phyloP scores from a whole-genome alignment of 2,888 invertebrate genomes.

The Meliscaeva auricollis region DNA sequence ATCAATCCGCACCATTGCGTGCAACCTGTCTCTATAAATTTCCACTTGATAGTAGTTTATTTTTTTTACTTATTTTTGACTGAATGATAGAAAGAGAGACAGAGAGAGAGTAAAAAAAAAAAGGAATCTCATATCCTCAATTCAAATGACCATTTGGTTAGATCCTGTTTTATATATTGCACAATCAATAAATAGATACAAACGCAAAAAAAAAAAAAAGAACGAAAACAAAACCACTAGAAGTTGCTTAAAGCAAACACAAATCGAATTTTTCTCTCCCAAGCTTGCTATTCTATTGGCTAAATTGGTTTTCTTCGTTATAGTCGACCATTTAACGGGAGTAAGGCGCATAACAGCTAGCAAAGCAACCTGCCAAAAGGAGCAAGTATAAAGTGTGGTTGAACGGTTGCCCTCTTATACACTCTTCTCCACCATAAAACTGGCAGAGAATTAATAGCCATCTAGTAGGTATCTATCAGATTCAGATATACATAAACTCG shows the following conservation, averaged over 20 bases:
- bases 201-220: background rate
- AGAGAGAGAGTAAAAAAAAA: no score
- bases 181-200: constrained; percentile 48
- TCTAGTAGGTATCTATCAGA: constrained; percentile 62
- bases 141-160: constrained; percentile 52
- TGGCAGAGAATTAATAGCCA: constrained; percentile 64
- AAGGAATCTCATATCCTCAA: constrained; percentile 22
- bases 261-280: constrained; percentile 51
- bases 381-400: constrained; percentile 21
- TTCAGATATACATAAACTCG: constrained; percentile 18
- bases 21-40: constrained; percentile 58
- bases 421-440: constrained; percentile 12
- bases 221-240: constrained; percentile 20
- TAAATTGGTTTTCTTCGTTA: constrained; percentile 50
- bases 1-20: constrained; percentile 58
- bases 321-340: constrained; percentile 67
- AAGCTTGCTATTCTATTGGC: constrained; percentile 6
- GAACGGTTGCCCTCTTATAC: constrained; percentile 3
- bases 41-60: background rate
- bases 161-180: constrained; percentile 71
- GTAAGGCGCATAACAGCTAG: constrained; percentile 27
- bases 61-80: background rate
- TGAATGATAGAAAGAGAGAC: background rate
- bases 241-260: constrained; percentile 45
- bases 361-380: constrained; percentile 49